These are phyloP conservation scores for Panurus biarmicus DNA, from an alignment of 2,113 vertebrate species.

Conservation along the genomic window DNA sequence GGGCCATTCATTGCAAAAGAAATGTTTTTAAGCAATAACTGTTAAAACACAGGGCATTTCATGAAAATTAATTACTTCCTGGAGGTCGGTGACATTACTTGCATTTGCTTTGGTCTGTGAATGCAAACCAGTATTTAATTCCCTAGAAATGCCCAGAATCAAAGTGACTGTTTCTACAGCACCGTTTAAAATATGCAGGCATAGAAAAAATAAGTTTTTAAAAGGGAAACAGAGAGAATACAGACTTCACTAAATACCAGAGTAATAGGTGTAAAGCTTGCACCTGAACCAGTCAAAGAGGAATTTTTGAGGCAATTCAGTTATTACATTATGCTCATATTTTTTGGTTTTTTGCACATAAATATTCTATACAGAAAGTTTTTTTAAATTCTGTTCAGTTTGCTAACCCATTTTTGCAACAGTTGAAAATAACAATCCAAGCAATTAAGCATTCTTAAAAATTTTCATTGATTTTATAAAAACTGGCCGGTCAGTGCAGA, in stretches of 20 bases:
- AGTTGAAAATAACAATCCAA: background rate
- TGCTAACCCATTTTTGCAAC: background rate
- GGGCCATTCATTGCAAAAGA: conserved; percentile 36
- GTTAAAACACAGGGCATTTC: conserved; percentile 23
- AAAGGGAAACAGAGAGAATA: background rate
- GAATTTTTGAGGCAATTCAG: background rate
- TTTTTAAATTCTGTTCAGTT: background rate
- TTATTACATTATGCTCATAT: background rate
- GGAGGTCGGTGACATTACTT: background rate
- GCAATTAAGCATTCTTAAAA: conserved; percentile 10
- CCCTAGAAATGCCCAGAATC: background rate
- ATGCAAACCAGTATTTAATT: background rate
- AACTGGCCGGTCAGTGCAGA: background rate
- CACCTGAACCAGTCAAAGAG: background rate
- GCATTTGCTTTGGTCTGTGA: background rate
- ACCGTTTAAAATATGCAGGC: background rate
- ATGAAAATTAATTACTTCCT: conserved; percentile 39
- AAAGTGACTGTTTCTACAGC: background rate
- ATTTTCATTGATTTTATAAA: background rate
- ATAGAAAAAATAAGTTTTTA: background rate
- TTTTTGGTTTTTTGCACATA: background rate
- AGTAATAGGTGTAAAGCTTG: background rate
- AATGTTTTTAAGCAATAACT: conserved; percentile 39
- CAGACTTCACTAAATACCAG: background rate
- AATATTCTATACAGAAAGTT: background rate